Conservation (phyloP, 92 coral and sea anemone species). For the Zoanthus solanderi region DNA sequence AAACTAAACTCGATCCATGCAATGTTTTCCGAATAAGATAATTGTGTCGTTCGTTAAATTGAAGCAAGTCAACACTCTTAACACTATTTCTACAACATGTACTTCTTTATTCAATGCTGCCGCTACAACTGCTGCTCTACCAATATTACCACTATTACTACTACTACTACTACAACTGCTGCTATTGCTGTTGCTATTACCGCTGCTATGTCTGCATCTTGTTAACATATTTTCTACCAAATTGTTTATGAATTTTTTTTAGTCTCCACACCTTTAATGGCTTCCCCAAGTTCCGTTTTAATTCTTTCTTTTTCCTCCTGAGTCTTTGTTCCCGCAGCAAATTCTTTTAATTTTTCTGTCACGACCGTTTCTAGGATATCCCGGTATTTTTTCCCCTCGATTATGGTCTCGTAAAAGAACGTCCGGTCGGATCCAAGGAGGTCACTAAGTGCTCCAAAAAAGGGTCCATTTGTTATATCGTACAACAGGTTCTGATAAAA, state of each 20-base stretch:
- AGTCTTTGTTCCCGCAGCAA: constrained; percentile 47
- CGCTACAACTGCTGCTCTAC: too few relatives aligned
- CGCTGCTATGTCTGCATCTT: not conserved
- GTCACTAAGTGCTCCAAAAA: constrained; percentile 50
- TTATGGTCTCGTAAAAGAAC: constrained; percentile 50
- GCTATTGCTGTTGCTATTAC: too few relatives aligned
- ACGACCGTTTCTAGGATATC: constrained; percentile 33
- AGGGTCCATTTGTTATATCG: constrained; percentile 29
- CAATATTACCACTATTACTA: too few relatives aligned
- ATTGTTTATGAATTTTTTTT: not conserved
- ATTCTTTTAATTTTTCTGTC: constrained; percentile 41
- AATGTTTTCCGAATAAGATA: too few relatives aligned
- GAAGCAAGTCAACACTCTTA: too few relatives aligned
- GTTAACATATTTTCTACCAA: not conserved
- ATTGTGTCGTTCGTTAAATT: too few relatives aligned
- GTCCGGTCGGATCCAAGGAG: constrained; percentile 57
- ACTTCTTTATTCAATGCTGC: too few relatives aligned
- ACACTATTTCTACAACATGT: too few relatives aligned
- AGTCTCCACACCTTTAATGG: constrained; percentile 31
- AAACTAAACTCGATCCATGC: too few relatives aligned
- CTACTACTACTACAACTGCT: too few relatives aligned
- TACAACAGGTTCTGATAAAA: constrained; percentile 41
- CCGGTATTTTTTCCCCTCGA: constrained; percentile 43
- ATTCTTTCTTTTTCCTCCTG: constrained; percentile 48
- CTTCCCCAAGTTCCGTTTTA: constrained; percentile 49